These are phyloP conservation scores for Eilema sororculum DNA, from an alignment of 2,888 invertebrate genomes.

Conservation along the genomic window DNA sequence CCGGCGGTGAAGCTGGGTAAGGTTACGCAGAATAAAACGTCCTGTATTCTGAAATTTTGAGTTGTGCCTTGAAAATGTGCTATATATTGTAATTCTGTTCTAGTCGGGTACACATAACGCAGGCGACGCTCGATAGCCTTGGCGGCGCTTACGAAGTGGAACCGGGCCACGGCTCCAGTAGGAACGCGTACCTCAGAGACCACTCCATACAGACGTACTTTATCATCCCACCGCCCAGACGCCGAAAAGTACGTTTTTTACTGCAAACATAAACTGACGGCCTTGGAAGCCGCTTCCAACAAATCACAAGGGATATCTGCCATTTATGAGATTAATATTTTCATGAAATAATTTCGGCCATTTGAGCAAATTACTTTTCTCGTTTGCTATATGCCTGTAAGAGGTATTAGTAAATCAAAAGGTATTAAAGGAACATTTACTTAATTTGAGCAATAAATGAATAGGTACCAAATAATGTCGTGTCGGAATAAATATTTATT, in stretches of 20 bases:
- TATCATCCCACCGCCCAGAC: constrained; percentile 94
- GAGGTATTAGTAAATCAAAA: constrained; percentile 7
- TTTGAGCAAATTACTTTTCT: constrained; percentile 27
- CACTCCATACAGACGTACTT: constrained; percentile 95
- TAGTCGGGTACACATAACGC: constrained; percentile 94
- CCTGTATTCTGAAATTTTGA: background rate
- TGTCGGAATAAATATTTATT: background rate
- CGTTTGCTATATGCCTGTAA: constrained; percentile 1
- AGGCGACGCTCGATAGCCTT: constrained; percentile 94
- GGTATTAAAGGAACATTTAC: constrained; percentile 10
- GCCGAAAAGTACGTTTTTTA: constrained; percentile 90
- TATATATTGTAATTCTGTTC: constrained; percentile 42
- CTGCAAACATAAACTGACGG: constrained; percentile 31
- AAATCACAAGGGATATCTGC: constrained; percentile 19
- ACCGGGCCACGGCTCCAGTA: constrained; percentile 93
- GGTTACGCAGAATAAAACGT: constrained; percentile 45
- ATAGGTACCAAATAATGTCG: too few relatives aligned
- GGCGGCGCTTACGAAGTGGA: constrained; percentile 97
- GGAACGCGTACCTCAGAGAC: constrained; percentile 94
- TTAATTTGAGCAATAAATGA: background rate
- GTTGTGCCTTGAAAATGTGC: background rate
- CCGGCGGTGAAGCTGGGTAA: constrained; percentile 95
- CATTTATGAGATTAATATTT: constrained; percentile 41
- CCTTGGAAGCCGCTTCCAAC: constrained; percentile 21
- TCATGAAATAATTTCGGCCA: constrained; percentile 28